Percentiles rank a stretch among this genome's conserved stretches.
These are phyloP conservation scores for Microchrysa polita DNA, from an alignment of 2,888 invertebrate genomes.

Conservation along the genomic window DNA sequence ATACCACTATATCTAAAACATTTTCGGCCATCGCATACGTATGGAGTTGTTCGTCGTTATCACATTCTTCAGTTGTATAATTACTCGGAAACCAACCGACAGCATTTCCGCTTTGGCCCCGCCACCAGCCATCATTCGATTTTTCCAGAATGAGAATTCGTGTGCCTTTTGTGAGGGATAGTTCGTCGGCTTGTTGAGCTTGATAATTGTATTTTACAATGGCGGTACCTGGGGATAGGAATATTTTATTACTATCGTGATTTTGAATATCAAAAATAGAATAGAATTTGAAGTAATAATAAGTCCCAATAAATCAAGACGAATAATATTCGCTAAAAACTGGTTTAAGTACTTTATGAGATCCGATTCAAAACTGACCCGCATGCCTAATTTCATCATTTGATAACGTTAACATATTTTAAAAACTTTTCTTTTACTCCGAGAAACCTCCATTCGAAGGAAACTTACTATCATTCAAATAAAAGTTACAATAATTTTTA, in stretches of 20 bases:
- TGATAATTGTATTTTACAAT: constrained; percentile 96
- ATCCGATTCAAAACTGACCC: no score
- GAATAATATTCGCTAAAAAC: no score
- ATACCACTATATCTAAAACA: constrained; percentile 91
- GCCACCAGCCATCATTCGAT: constrained; percentile 99
- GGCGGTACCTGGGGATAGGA: constrained; percentile 69
- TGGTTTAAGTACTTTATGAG: no score
- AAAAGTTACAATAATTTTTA: no score
- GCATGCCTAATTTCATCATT: no score
- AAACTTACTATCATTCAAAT: no score
- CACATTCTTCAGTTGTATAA: constrained; percentile 93
- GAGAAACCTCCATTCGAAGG: no score
- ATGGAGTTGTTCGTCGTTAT: constrained; percentile 86
- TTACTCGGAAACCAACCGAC: constrained; percentile 96
- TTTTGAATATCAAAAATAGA: not conserved
- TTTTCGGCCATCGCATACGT: constrained; percentile 95
- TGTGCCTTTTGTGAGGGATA: constrained; percentile 93
- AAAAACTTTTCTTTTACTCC: no score
- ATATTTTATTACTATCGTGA: not conserved
- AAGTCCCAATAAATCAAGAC: no score
- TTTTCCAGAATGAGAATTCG: constrained; percentile 95
- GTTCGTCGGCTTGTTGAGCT: constrained; percentile 95
- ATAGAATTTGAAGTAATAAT: no score
- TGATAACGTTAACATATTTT: no score
- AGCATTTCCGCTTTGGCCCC: constrained; percentile 79